phyloP scores from a whole-genome alignment of 1,140 invertebrate species.

The Caerostris extrusa region DNA sequence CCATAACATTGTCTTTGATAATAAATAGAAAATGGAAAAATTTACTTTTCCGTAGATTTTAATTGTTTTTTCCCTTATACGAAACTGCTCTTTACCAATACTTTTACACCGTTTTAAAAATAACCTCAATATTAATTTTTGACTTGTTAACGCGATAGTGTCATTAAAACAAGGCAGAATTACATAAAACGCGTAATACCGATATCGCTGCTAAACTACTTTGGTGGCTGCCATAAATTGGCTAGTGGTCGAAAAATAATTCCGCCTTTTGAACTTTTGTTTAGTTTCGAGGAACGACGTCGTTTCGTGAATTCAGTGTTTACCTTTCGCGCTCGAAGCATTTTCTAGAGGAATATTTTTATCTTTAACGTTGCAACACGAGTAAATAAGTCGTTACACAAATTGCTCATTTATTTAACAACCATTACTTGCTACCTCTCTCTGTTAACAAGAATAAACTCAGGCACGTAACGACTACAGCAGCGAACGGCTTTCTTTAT shows the following conservation, averaged over 20 bases:
- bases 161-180: not conserved
- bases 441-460: too few species aligned
- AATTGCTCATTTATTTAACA: constrained; percentile 15
- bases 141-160: too few species aligned
- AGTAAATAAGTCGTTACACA: constrained; percentile 13
- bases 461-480: not conserved
- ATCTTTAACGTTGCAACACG: not conserved
- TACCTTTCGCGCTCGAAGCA: not conserved
- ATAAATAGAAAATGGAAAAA: too few species aligned
- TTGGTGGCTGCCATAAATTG: not conserved
- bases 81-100: too few species aligned
- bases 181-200: not conserved
- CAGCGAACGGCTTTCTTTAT: not conserved
- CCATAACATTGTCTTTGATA: too few species aligned
- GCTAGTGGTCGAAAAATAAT: not conserved
- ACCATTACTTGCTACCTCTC: not conserved
- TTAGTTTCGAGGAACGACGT: not conserved
- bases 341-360: not conserved
- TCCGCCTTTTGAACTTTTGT: not conserved
- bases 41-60: too few species aligned
- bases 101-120: too few species aligned
- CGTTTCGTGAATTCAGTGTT: not conserved
- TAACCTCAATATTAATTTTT: too few species aligned
- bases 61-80: too few species aligned
- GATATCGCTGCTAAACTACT: not conserved